Base-by-base conservation (phyloP, 2,888 invertebrate genomes). In the Rotaria macrura region DNA sequence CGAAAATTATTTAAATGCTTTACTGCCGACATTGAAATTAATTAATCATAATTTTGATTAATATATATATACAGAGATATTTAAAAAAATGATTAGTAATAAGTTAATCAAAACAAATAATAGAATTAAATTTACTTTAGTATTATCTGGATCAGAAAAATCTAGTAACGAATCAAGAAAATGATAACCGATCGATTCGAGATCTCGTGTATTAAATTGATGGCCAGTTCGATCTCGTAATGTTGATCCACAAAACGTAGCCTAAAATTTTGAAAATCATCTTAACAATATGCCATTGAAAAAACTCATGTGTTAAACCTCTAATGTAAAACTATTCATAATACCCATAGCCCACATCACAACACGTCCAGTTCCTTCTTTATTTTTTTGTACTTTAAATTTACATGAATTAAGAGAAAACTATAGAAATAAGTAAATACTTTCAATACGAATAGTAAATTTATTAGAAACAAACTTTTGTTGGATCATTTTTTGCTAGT, bases 331-430 rank as follows among this genome's bases (percentile, higher is more conserved):
- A 91, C 96, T 96, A 89, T 96, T 96, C 86, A 94, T 94, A 83
- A 96, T 95, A 43, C 96, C 96, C 93, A 96, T 93, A 93, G 96
- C 94, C 96, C 96, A 96, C 89, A 96, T 94, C 0, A 96, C 96
- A 17, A 97, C 95, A 86, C 97, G 92, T 12, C 96, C 96, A 0
- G 96, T 96, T 9, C 96, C 96, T 92, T 96, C 96, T 92, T 96
- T 96, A 88, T 94, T 94, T 88, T 95, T 94, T 91, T 96, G 96
- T 88, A 97, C 94, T 89, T 95, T 94, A 91, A 96, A 97, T 92
- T 95, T 96, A 91, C 96, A 97, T 90, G 94, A 94, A 92, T 96
- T 95, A 91, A 95, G 96, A 23, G 95, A 95, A 92, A 97, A 97
- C 96, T 89, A n/a, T n/a, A 88, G 79, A 88, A 91, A 90, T 87